Evolutionary conservation across 2,797 vertebrate genomes (phyloP).

Genomic region (Paramormyrops hopkinsi): DNA sequence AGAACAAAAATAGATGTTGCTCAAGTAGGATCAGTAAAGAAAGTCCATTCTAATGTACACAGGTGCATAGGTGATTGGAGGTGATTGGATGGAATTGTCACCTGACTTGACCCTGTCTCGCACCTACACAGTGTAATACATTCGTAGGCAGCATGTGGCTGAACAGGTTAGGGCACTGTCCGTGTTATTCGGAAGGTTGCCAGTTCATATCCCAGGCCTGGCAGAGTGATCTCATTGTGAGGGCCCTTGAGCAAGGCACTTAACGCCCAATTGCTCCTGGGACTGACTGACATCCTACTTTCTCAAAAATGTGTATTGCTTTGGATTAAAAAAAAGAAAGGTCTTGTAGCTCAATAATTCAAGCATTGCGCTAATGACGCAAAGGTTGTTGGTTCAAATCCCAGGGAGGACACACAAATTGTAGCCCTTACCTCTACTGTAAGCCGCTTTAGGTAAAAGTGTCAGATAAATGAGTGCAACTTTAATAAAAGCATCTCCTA

Average conservation of each 20-base stretch:
- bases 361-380: not conserved
- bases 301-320: not conserved
- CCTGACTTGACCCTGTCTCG: not conserved
- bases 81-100: not conserved
- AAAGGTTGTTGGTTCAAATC: not conserved
- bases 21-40: not conserved
- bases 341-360: not conserved
- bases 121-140: no score
- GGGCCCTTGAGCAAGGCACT: not conserved
- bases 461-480: not conserved
- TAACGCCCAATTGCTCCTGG: not conserved
- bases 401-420: no score
- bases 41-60: not conserved
- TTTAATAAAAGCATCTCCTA: not conserved
- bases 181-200: not conserved
- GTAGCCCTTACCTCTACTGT: not conserved
- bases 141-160: not conserved
- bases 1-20: not conserved
- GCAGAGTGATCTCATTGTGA: not conserved
- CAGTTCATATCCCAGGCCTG: not conserved
- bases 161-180: not conserved
- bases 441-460: not conserved
- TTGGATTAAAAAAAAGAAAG: not conserved
- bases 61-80: not conserved
- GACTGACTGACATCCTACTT: not conserved